A percentile compares a stretch with the other conserved stretches of the same genome.
Conservation (phyloP, 2,113 vertebrate genomes). For the Polypterus bichir region DNA sequence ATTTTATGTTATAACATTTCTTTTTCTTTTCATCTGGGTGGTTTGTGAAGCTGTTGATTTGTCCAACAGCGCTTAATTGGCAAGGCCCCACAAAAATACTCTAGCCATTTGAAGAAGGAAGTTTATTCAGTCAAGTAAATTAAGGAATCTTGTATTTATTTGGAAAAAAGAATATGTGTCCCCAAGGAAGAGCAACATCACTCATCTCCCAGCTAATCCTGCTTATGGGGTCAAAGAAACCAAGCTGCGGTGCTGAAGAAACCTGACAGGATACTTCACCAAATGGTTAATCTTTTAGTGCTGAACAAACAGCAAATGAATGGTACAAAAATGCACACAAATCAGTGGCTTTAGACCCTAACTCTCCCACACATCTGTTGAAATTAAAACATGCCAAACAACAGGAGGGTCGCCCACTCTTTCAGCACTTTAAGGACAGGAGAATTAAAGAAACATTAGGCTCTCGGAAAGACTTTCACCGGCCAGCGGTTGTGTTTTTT, state of each 20-base stretch:
- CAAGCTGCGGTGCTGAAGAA: constrained; percentile 9
- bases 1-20: too few relatives aligned
- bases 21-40: too few relatives aligned
- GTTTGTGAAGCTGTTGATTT: too few relatives aligned
- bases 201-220: constrained; percentile 27
- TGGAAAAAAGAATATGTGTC: too few relatives aligned
- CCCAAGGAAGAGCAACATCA: constrained; percentile 18
- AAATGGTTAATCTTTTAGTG: constrained; percentile 47
- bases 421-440: constrained; percentile 12
- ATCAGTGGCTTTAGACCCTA: neutral
- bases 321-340: neutral
- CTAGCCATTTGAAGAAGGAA: too few relatives aligned
- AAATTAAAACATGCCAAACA: neutral
- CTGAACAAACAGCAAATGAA: constrained; percentile 42
- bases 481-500: too few relatives aligned
- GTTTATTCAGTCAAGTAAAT: too few relatives aligned
- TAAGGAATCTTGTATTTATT: too few relatives aligned
- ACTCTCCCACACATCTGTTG: neutral
- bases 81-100: too few relatives aligned
- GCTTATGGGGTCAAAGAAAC: constrained; percentile 19
- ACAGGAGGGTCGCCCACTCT: constrained; percentile 27
- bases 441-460: constrained; percentile 3
- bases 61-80: too few relatives aligned
- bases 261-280: constrained; percentile 46
- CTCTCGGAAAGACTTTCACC: too few relatives aligned